Percentiles rank a stretch among this genome's conserved stretches.
Conservation (phyloP, 1,140 invertebrate genomes). For the Argopecten irradians region DNA sequence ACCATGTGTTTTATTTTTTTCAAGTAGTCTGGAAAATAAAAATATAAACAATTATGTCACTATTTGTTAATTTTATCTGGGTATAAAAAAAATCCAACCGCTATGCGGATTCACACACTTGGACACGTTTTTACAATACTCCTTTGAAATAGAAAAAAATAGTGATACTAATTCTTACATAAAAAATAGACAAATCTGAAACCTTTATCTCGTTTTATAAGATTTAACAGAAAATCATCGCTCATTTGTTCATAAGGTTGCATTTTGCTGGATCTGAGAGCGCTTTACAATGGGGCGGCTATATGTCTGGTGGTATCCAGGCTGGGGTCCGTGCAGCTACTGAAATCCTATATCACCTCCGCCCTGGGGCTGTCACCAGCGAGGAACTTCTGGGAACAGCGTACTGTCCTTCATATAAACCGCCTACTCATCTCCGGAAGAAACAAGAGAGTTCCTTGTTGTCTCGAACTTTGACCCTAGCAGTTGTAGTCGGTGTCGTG, state of each 20-base stretch:
- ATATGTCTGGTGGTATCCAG: conserved; percentile 77
- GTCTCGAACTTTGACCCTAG: neutral
- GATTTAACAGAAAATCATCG: no score
- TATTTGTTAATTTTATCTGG: no score
- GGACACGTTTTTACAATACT: neutral
- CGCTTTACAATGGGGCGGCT: conserved; percentile 75
- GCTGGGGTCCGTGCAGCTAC: conserved; percentile 73
- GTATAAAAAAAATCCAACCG: no score
- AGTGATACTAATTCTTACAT: neutral
- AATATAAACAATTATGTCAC: no score
- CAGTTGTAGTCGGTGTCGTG: neutral
- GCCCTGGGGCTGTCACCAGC: conserved; percentile 55
- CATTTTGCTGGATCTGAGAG: conserved; percentile 78
- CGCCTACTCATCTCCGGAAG: neutral
- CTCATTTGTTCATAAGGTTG: conserved; percentile 68
- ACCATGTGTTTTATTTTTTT: no score
- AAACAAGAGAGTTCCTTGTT: neutral
- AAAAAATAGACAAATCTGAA: neutral
- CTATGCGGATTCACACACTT: no score
- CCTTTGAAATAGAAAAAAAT: neutral
- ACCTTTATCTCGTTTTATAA: neutral
- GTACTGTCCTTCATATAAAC: neutral
- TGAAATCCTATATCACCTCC: conserved; percentile 67
- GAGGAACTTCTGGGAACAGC: conserved; percentile 46
- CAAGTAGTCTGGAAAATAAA: no score